phyloP scores from a whole-genome alignment of 2,113 vertebrate genomes.

The Oceanodroma tethys region DNA sequence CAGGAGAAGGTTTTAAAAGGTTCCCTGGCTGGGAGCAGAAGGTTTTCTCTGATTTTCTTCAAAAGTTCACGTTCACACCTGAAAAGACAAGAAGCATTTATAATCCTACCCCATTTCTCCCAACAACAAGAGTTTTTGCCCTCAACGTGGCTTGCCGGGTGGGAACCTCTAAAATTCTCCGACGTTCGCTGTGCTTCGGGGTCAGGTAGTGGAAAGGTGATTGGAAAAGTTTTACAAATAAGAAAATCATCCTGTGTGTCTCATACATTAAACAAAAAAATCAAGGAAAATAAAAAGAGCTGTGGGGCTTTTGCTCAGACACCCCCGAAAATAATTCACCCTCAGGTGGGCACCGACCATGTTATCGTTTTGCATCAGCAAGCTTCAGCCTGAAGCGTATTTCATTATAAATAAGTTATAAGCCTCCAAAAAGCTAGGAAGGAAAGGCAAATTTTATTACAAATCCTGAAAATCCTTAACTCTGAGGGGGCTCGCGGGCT shows the following conservation, averaged over 20 bases:
- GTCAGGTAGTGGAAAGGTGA: not conserved
- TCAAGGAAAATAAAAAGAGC: not conserved
- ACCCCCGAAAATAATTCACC: not conserved
- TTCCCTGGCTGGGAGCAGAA: not conserved
- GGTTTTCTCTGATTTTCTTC: not conserved
- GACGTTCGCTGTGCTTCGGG: accelerated
- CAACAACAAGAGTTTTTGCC: not conserved
- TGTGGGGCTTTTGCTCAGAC: not conserved
- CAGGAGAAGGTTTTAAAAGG: not conserved
- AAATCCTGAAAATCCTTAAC: not conserved
- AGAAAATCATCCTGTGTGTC: not conserved
- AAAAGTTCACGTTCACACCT: not conserved
- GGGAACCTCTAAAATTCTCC: not conserved
- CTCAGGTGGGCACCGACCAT: no score
- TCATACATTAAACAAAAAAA: not conserved
- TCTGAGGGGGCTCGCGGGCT: not conserved
- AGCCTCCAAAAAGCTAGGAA: not conserved
- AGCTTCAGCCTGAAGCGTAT: not conserved
- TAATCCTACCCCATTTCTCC: not conserved
- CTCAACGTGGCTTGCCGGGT: not conserved
- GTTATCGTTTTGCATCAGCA: not conserved
- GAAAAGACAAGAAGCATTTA: not conserved
- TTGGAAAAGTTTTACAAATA: not conserved
- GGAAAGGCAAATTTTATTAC: not conserved
- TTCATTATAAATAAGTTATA: not conserved